These are phyloP conservation scores for Cistogaster globosa DNA, from an alignment of 2,888 invertebrate species.

Conservation along the genomic window DNA sequence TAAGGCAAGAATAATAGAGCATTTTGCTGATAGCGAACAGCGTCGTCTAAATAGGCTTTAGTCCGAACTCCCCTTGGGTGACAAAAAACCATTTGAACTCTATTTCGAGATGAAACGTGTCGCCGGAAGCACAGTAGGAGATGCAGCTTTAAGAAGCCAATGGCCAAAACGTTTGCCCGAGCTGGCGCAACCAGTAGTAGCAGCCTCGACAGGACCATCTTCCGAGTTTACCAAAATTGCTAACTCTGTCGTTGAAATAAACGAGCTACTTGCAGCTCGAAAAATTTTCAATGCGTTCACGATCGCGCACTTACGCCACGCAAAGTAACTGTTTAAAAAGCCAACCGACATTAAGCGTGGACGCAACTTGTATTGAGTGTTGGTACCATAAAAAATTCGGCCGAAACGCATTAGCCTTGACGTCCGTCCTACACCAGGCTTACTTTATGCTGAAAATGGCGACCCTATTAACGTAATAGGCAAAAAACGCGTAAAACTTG, in stretches of 20 bases:
- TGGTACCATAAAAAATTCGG: constrained; percentile 36
- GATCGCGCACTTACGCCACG: neutral
- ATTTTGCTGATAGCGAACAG: constrained; percentile 1
- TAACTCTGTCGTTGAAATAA: too few relatives aligned
- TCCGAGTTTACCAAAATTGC: constrained; percentile 41
- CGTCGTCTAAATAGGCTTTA: constrained; percentile 4
- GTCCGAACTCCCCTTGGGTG: constrained; percentile 9
- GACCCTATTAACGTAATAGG: too few relatives aligned
- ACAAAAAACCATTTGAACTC: too few relatives aligned
- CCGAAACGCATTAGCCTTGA: constrained; percentile 8
- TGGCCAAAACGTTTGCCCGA: too few relatives aligned
- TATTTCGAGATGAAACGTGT: too few relatives aligned
- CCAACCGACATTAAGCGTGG: neutral
- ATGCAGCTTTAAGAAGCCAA: too few relatives aligned
- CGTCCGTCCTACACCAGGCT: constrained; percentile 11
- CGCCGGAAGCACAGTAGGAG: constrained; percentile 7
- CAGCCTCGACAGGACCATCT: constrained; percentile 16
- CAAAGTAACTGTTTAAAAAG: neutral
- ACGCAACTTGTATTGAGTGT: constrained; percentile 16
- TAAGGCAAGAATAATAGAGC: neutral
- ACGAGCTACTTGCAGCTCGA: too few relatives aligned
- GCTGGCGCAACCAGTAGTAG: constrained; percentile 29
- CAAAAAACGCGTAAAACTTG: neutral
- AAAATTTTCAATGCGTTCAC: constrained; percentile 6
- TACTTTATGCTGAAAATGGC: neutral